These are phyloP conservation scores for Ammodytes dubius DNA, from an alignment of 2,113 vertebrate genomes.

Conservation along the genomic window DNA sequence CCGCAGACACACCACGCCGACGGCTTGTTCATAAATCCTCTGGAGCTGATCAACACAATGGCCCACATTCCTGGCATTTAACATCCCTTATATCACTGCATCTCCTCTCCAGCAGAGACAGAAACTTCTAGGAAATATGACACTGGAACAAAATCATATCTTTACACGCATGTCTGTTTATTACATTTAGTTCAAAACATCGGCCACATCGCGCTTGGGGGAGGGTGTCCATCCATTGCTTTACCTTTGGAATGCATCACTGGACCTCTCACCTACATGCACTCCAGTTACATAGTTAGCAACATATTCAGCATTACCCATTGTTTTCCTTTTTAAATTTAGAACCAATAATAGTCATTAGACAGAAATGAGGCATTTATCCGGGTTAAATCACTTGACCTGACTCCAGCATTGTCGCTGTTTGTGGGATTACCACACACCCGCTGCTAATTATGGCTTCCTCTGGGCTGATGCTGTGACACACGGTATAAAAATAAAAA, in stretches of 20 bases:
- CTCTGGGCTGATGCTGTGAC: slow-evolving; percentile 34
- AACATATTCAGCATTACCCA: slow-evolving; percentile 16
- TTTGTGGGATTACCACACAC: slow-evolving; percentile 54
- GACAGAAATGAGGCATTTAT: slow-evolving; percentile 44
- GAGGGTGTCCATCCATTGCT: background rate
- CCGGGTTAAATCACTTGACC: slow-evolving; percentile 45
- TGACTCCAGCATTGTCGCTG: slow-evolving; percentile 22
- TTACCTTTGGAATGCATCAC: slow-evolving; percentile 35
- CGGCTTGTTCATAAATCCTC: slow-evolving; percentile 85
- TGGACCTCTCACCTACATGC: slow-evolving; percentile 31
- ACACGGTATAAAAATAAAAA: background rate
- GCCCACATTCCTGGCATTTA: slow-evolving; percentile 82
- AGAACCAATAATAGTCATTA: slow-evolving; percentile 32
- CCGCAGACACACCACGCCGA: slow-evolving; percentile 77
- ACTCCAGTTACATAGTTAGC: slow-evolving; percentile 34
- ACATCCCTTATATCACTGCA: slow-evolving; percentile 74
- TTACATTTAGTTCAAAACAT: slow-evolving; percentile 58
- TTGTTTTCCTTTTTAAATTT: slow-evolving; percentile 48
- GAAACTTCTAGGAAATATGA: slow-evolving; percentile 68
- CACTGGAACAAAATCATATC: slow-evolving; percentile 67
- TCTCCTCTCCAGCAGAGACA: slow-evolving; percentile 69
- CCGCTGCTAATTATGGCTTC: slow-evolving; percentile 22
- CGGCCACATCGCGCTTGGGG: slow-evolving; percentile 43
- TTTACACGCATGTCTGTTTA: slow-evolving; percentile 45
- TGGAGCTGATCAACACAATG: slow-evolving; percentile 86